A percentile compares a stretch with the other conserved stretches of the same genome.
These are phyloP conservation scores for Lithophane semibrunnea DNA, from an alignment of 2,888 invertebrate genomes.

Conservation along the genomic window DNA sequence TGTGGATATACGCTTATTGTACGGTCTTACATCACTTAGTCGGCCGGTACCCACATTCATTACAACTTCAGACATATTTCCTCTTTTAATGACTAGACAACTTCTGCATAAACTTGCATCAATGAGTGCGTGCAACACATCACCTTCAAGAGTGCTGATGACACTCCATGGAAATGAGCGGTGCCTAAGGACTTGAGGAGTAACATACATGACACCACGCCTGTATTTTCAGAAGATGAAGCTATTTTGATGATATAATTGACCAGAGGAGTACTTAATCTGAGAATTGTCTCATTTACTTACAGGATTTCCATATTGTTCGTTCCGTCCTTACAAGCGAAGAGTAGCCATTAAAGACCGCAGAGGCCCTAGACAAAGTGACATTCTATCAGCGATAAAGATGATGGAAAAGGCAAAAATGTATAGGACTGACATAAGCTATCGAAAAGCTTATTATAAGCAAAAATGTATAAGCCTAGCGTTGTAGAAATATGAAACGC, in stretches of 20 bases:
- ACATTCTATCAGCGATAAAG: too few species aligned
- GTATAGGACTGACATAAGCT: too few species aligned
- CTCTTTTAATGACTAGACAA: conserved; percentile 18
- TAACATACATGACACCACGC: background rate
- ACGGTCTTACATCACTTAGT: conserved; percentile 40
- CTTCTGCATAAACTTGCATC: background rate
- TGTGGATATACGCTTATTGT: conserved; percentile 25
- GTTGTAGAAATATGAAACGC: too few species aligned
- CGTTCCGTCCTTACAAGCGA: conserved; percentile 3
- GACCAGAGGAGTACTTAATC: background rate
- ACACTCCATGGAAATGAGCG: background rate
- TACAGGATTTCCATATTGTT: background rate
- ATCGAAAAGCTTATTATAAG: too few species aligned
- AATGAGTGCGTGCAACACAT: background rate
- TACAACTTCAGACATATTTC: conserved; percentile 23
- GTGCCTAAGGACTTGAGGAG: background rate
- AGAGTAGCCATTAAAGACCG: background rate
- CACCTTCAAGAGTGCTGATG: background rate
- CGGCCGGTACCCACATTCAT: background rate
- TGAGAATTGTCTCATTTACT: background rate
- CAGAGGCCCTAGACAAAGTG: background rate
- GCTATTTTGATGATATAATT: background rate
- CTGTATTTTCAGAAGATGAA: background rate
- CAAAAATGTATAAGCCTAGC: too few species aligned
- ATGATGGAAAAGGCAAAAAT: too few species aligned